Base-by-base conservation (phyloP, 2,797 vertebrate species). In the Eleutherodactylus coqui region DNA sequence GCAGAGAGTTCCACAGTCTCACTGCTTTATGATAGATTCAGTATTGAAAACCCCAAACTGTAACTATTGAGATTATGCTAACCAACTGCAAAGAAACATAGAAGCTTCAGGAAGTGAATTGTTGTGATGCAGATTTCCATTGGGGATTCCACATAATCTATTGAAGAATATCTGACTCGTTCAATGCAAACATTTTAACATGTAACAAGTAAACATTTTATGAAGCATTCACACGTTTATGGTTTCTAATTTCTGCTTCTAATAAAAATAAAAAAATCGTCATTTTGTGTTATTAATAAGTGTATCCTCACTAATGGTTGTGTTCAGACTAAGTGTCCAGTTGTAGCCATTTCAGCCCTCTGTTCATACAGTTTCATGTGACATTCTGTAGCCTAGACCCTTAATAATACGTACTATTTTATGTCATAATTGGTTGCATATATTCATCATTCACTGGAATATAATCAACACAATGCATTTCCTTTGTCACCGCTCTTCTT, bases 391-490 rank as follows among this genome's bases (percentile, higher is more conserved):
- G 9, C n/a, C 38, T 14, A 21, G 21, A 45, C 17, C 1, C 29
- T 32, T 36, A 67, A 47, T 32, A 27, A 36, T 32, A 34, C 13
- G 5, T 75, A 47, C 16, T 69, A 64, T n/a, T 27, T 62, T 79
- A 70, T 83, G 75, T 85, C 38, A 73, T 80, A 60, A 75, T 36
- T 75, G 60, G 76, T 72, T 0, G 84, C 84, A 86, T 79, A 84
- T 58, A 24, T 87, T 88, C 87, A 89, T 88, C 76, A 80, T 64
- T 62, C 69, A 88, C 90, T 78, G 55, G 84, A 82, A 67, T 5
- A n/a, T 9, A 19, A 41, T 78, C 60, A 45, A 41, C 27, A 29
- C 4, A 9, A n/a, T 19, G 67, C 21, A 34, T 55, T 72, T 53
- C 64, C 27, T 47, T 34, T 41, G 27, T 75, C 21, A 84, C 67